Evolutionary conservation across 2,888 invertebrate genomes (phyloP), one percentile per base, ranked within the genome.

Genomic region (Coelopa pilipes): DNA sequence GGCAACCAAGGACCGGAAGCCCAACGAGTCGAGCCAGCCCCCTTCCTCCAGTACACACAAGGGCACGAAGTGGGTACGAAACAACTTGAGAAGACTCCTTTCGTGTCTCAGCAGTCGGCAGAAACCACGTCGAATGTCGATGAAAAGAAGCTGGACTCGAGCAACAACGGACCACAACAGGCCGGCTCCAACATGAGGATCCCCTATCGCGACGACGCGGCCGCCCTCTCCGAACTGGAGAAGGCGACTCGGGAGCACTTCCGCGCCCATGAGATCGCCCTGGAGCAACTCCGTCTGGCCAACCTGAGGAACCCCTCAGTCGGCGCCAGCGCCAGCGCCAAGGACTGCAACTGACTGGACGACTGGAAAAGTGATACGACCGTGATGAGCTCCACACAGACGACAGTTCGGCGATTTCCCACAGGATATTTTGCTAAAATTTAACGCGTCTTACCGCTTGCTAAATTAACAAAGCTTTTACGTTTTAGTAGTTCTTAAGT

Each of bases 181-280:
- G 19, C 45, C 10, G 49, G 66, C n/a, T 47, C 72, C 1, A 45
- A 45, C 4, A 63, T 69, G 72, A 75, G 72, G 60, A 71, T 72
- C 15, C 17, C 50, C 24, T 75, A 74, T 62, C 72, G 69, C 65
- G 12, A 75, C 60, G 75, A n/a, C 15, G n/a, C 34, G 34, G 34
- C 24, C 50, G 78, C 65, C 1, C 65, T 81, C 65, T 77, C 78
- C 55, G 82, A 81, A 34, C 67, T 84, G 70, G 83, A 86, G 62
- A 78, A 78, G 72, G 87, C 86, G 11, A 84, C 81, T 1, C 81
- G 80, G 21, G 85, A 85, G 24, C 86, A 86, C 70, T 85, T 86
- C 67, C 82, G 81, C 4, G 87, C 86, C 2, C 86, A 87, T 50
- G 83, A 85, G 73, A 75, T 82, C n/a, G 86, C 86, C 0, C 76